Evolutionary conservation across 2,113 vertebrate genomes (phyloP).

Genomic region (Antechinus stuartii): DNA sequence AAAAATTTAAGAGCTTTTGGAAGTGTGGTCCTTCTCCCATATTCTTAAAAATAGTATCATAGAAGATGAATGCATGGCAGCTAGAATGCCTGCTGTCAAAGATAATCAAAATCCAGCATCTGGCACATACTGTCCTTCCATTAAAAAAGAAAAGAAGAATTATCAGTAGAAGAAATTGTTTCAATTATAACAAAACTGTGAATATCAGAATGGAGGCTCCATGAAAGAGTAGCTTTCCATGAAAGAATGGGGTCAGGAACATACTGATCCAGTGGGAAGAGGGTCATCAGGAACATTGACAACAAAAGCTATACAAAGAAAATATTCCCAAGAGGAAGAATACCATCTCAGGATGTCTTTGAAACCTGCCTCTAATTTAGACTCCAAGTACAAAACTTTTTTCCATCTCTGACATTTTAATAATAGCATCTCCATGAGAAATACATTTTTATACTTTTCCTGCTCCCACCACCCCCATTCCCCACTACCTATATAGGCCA

Average conservation of each 20-base stretch:
- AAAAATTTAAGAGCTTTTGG: background rate
- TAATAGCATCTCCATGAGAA: background rate
- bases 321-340: background rate
- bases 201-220: background rate
- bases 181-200: background rate
- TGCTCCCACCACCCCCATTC: background rate
- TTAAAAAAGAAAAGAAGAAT: background rate
- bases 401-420: background rate
- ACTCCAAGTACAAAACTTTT: background rate
- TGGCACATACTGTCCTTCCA: background rate
- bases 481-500: background rate
- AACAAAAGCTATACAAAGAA: background rate
- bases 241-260: background rate
- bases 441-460: background rate
- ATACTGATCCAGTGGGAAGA: background rate
- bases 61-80: background rate
- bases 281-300: background rate
- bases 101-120: background rate
- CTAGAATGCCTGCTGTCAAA: background rate
- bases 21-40: background rate
- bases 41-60: background rate
- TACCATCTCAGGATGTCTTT: background rate
- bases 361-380: background rate
- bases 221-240: background rate
- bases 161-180: background rate